Conservation (phyloP, 2,113 vertebrate species). For the Lycocorax pyrrhopterus region DNA sequence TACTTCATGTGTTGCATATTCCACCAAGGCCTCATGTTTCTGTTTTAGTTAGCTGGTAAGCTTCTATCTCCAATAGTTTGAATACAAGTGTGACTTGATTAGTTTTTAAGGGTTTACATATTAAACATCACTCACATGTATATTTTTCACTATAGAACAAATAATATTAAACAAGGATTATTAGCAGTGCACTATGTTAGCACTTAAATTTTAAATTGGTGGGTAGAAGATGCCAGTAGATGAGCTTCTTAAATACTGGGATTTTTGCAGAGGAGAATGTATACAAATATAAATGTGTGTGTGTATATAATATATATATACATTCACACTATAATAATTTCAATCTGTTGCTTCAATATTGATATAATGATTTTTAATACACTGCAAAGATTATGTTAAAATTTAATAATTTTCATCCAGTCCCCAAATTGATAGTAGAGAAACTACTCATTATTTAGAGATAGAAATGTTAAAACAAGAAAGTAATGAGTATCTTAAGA, state of each 20-base stretch:
- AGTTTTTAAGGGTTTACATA: background rate
- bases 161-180: background rate
- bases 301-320: background rate
- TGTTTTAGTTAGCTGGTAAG: background rate
- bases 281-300: background rate
- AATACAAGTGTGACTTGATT: background rate
- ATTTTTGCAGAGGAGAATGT: background rate
- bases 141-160: background rate
- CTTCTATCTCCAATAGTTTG: background rate
- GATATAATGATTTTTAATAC: background rate
- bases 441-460: constrained; percentile 8
- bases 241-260: background rate
- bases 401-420: constrained; percentile 1
- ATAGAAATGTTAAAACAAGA: constrained; percentile 5
- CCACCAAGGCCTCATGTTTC: constrained; percentile 6
- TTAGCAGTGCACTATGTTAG: background rate
- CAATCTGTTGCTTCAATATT: background rate
- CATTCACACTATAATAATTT: background rate
- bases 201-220: background rate
- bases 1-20: background rate
- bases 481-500: background rate
- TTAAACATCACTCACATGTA: background rate
- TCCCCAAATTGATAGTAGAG: background rate
- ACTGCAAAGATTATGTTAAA: background rate
- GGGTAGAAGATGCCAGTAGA: background rate